Base-by-base conservation (phyloP, 2,113 vertebrate genomes). In the Sisor rabdophorus region DNA sequence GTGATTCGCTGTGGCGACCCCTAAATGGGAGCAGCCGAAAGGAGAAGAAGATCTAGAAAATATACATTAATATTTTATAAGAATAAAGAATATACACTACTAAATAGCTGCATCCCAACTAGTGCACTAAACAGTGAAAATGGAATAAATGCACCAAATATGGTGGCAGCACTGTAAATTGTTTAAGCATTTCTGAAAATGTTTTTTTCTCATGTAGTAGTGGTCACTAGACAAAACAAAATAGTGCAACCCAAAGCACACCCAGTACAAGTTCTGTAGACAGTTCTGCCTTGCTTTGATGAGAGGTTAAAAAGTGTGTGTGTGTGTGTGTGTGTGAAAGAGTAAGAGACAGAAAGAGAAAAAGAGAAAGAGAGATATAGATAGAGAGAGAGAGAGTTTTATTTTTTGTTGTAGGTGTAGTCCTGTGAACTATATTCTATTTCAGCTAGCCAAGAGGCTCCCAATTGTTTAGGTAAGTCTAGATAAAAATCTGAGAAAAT, bases 401-500 rank as follows among this genome's bases (percentile, higher is more conserved):
- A n/a, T n/a, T n/a, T n/a, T n/a, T n/a, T n/a, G n/a, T n/a, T 17
- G 58, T 60, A 30, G 13, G 26, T 63, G 30, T n/a, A 63, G 12
- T 1, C 36, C 11, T 22, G n/a, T 40, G 32, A 64, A 64, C 32
- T 7, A 19, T 40, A n/a, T n/a, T 9, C 11, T 19, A n/a, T 44
- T 64, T 44, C n/a, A 22, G 32, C 15, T 13, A 16, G 48, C 32
- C 11, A 64, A 67, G 8, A 1, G 20, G 40, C 40, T 67, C 36
- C 40, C 40, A 48, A 40, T 17, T 67, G 40, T 67, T 22, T 67
- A 48, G 2, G 61, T 64, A 64, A 44, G 13, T 67, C n/a, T 36
- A 4, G 32, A 50, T n/a, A 54, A 44, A 17, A 36, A 64, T 68
- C 55, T 72, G 56, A 64, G 80, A 82, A 47, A 44, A 64, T 54